Evolutionary conservation across 2,797 vertebrate genomes (phyloP).

Genomic region (Melanogrammus aeglefinus): DNA sequence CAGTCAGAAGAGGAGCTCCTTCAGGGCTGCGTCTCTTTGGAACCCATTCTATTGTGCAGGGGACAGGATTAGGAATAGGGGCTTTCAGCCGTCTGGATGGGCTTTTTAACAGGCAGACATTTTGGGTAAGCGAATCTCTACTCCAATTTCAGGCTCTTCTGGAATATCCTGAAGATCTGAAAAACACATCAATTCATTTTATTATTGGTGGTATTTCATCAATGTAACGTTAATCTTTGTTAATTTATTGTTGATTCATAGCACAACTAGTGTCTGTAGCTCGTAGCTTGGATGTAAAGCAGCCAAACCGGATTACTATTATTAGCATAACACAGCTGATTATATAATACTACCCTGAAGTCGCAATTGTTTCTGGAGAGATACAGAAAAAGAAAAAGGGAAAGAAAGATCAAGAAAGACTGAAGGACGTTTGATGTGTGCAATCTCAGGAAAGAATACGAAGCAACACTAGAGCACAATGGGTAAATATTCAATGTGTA

Average conservation of each 20-base stretch:
- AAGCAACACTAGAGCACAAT: too few species aligned
- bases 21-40: background rate
- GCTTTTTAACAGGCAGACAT: constrained; percentile 31
- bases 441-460: too few species aligned
- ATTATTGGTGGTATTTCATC: background rate
- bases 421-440: too few species aligned
- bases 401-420: too few species aligned
- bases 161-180: constrained; percentile 91
- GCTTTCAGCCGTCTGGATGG: background rate
- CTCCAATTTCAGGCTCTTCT: constrained; percentile 82
- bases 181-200: background rate
- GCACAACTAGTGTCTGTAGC: background rate
- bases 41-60: background rate
- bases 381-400: background rate
- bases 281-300: background rate
- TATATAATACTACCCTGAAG: background rate
- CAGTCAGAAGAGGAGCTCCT: background rate
- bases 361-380: background rate
- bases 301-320: background rate
- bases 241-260: background rate
- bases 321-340: background rate
- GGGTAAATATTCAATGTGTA: too few species aligned
- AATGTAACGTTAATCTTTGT: background rate
- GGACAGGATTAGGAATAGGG: constrained; percentile 3
- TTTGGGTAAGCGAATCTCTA: constrained; percentile 62